Percentiles rank a stretch among this genome's conserved stretches.
Evolutionary conservation across 2,888 invertebrate genomes (phyloP).

Genomic region (Eudemis profundana): DNA sequence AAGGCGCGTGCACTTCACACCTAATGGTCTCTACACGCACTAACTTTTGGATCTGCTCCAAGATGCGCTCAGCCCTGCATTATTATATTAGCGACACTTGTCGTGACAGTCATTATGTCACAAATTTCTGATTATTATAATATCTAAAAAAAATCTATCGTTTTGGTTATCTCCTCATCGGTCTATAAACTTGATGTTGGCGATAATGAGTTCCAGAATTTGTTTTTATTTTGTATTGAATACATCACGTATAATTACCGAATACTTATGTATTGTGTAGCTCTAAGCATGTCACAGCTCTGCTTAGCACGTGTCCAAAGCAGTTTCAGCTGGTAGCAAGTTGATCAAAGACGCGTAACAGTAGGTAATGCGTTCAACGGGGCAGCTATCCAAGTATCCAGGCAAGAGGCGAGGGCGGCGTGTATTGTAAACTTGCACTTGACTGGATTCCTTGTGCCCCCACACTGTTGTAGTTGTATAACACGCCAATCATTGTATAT

Average conservation of each 20-base stretch:
- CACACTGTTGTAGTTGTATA: conserved; percentile 46
- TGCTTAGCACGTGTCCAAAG: conserved; percentile 1
- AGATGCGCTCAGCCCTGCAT: conserved; percentile 38
- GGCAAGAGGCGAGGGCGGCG: conserved; percentile 4
- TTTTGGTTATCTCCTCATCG: too few species aligned
- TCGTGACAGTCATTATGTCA: conserved; percentile 4
- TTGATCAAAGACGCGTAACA: neutral
- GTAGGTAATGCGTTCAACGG: neutral
- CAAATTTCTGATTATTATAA: too few species aligned
- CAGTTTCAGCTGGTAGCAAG: conserved; percentile 14
- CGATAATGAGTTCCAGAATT: too few species aligned
- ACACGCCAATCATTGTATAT: conserved; percentile 50
- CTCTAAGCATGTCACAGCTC: neutral
- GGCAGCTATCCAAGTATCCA: too few species aligned
- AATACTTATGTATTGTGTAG: too few species aligned
- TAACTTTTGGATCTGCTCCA: conserved; percentile 40
- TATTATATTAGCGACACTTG: conserved; percentile 29
- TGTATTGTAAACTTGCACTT: conserved; percentile 70
- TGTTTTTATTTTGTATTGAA: too few species aligned
- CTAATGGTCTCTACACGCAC: conserved; percentile 24
- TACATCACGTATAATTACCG: too few species aligned
- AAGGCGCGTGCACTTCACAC: conserved; percentile 34
- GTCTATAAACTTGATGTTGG: too few species aligned
- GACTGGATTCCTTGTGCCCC: conserved; percentile 67
- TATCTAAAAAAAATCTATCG: too few species aligned